A percentile compares a stretch with the other conserved stretches of the same genome.
phyloP scores from a whole-genome alignment of 2,888 invertebrate genomes.

The Prosapia bicincta region DNA sequence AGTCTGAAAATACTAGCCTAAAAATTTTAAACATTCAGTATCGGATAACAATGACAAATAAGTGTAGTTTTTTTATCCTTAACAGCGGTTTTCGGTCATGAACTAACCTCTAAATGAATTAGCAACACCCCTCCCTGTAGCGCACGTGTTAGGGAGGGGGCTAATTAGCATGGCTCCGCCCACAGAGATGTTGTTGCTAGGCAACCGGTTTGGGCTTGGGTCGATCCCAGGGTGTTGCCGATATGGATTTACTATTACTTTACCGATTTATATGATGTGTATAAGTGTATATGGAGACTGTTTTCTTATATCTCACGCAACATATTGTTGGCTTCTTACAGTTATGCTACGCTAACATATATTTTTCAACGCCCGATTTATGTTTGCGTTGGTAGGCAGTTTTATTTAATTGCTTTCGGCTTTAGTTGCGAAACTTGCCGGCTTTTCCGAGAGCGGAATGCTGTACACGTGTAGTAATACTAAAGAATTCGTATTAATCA shows the following conservation, averaged over 20 bases:
- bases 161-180: neutral
- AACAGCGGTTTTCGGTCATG: neutral
- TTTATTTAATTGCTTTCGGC: too few relatives aligned
- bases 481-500: too few relatives aligned
- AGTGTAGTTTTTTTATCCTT: neutral
- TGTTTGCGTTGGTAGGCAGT: too few relatives aligned
- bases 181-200: neutral
- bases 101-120: slow-evolving; percentile 2
- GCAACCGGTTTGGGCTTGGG: neutral
- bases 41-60: too few relatives aligned
- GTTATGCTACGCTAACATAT: neutral
- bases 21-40: too few relatives aligned
- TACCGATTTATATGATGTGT: neutral
- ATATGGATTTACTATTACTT: neutral
- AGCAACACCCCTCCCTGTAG: neutral
- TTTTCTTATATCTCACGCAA: neutral
- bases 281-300: neutral
- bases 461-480: too few relatives aligned
- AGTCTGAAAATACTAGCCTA: too few relatives aligned
- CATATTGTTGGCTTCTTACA: neutral
- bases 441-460: too few relatives aligned
- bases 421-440: too few relatives aligned
- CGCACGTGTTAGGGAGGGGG: neutral
- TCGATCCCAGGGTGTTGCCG: neutral
- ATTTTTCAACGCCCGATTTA: neutral